Evolutionary conservation across 2,888 invertebrate genomes (phyloP), one percentile per base, ranked within the genome.

Genomic region (Amphipoea lucens): DNA sequence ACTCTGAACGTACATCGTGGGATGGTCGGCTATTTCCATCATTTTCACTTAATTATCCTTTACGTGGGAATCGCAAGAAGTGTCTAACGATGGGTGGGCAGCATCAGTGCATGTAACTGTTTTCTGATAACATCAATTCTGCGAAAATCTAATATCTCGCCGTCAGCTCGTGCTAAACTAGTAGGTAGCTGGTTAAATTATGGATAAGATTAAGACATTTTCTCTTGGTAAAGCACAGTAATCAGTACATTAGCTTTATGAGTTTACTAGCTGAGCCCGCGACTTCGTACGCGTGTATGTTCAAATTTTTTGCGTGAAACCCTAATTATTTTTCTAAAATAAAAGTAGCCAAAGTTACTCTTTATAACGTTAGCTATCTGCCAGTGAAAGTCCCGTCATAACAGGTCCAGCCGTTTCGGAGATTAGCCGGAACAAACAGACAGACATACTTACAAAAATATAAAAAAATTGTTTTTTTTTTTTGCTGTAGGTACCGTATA

Each of bases 191-290:
- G 1, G 20, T 69, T 69, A 36, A 80, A 69, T 69, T 57, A 69
- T 81, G 69, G 69, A 76, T 57, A 12, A 48, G 29, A 80, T 80
- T 69, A 80, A 75, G 68, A 57, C 23, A 57, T 65, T 75, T 48
- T 14, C 62, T 14, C 62, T 80, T 63, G 7, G 51, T 62, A n/a
- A 74, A 68, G 54, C 6, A 36, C 3, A 36, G 23, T 14, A 54
- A 48, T 45, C 4, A 42, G 54, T 20, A 62, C 20, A 63, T 69
- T 68, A n/a, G 4, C 6, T 68, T 51, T 63, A 54, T 29, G 20
- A 69, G 36, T 45, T 65, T 23, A 23, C 23, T 23, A 54, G 20
- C 7, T 20, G 7, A 0, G 7, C 54, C 54, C 54, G 20, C 57
- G n/a, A 57, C 23, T 11, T 57, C 57, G 57, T 57, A 57, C 57